Evolutionary conservation across 2,888 invertebrate genomes (phyloP), one percentile per base, ranked within the genome.

Genomic region (Miltochrista miniata): DNA sequence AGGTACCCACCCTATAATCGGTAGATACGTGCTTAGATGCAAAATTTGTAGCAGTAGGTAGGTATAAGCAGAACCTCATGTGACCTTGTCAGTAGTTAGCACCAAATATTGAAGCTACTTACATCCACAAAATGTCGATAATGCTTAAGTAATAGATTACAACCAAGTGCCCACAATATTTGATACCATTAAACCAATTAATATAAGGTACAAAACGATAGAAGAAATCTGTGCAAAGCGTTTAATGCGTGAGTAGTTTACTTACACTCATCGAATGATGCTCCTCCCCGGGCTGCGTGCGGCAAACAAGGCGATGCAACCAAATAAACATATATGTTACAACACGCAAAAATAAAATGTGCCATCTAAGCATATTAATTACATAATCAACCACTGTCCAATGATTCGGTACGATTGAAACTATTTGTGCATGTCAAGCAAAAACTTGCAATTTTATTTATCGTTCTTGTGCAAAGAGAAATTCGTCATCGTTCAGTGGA

Each of bases 261-360:
- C 94, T 93, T 93, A 95, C 95, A 95, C 93, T 94, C 94, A 93
- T 93, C 93, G 95, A 93, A 93, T 92, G 93, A 90, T 93, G 94
- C 93, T 94, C 94, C 90, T 94, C 94, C 93, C 94, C 92, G 86
- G 93, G 90, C 91, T 92, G 90, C 83, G 83, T 83, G 83, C 87
- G 75, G 83, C 86, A 85, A 85, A 87, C 89, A 87, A 87, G 79
- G 82, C 84, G 78, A 90, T 87, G 89, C 90, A 88, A 90, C 81
- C 83, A 87, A 89, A 86, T 76, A 85, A 85, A 87, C 81, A 85
- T 70, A 88, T 77, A 85, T 63, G 72, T 87, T 86, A 89, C 81
- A 80, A 79, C 81, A 86, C 79, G 74, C 79, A 62, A 79, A 79
- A 77, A 78, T 72, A 79, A 79, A 60, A 68, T 61, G 62, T 62